A percentile compares a stretch with the other conserved stretches of the same genome.
Conservation (phyloP, 2,888 invertebrate genomes). For the Laspeyria flexula region DNA sequence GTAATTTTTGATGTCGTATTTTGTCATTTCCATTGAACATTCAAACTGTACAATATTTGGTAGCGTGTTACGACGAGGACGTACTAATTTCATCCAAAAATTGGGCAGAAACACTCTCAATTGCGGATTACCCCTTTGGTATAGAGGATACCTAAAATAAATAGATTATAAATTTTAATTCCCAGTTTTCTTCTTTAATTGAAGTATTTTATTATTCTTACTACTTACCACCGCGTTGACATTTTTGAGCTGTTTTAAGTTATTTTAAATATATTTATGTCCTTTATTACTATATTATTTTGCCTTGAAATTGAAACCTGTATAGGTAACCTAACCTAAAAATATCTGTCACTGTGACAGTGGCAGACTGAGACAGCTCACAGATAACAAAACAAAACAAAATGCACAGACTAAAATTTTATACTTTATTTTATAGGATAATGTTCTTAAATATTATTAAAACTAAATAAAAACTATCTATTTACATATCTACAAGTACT, state of each 20-base stretch:
- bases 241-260: conserved; percentile 23
- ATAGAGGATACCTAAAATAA: conserved; percentile 93
- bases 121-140: conserved; percentile 97
- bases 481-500: no score
- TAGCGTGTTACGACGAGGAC: conserved; percentile 88
- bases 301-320: no score
- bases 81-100: conserved; percentile 98
- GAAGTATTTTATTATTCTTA: not conserved
- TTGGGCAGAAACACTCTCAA: conserved; percentile 96
- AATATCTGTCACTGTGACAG: no score
- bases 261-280: not conserved
- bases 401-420: no score
- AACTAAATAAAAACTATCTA: no score
- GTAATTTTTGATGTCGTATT: conserved; percentile 95
- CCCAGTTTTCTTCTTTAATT: not conserved
- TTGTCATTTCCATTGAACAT: conserved; percentile 98
- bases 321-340: no score
- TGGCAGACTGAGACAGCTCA: no score
- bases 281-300: no score
- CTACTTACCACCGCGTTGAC: conserved; percentile 75
- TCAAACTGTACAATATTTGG: conserved; percentile 94
- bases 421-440: no score
- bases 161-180: not conserved
- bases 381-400: no score
- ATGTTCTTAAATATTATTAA: no score